Percentiles rank a stretch among this genome's conserved stretches.
Conservation (phyloP, 2,888 invertebrate genomes). For the Alitta virens region DNA sequence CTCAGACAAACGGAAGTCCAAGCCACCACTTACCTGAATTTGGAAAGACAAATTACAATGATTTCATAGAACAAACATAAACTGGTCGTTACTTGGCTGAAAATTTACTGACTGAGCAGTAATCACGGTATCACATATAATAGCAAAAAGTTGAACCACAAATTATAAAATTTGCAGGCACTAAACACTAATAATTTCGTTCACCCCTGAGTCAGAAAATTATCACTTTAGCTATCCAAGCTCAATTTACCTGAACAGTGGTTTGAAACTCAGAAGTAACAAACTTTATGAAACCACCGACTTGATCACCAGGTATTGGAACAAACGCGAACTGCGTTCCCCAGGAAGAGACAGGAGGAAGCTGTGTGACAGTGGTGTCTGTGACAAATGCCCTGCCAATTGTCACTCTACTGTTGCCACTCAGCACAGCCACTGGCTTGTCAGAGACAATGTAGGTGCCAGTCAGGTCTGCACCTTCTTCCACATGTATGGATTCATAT, state of each 20-base stretch:
- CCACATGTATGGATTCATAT: neutral
- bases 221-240: no score
- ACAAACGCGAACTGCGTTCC: neutral
- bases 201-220: no score
- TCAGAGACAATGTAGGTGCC: neutral
- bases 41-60: no score
- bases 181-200: no score
- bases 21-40: neutral
- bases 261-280: neutral
- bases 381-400: neutral
- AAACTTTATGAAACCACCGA: neutral
- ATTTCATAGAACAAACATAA: no score
- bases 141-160: no score
- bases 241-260: neutral
- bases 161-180: no score
- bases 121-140: neutral
- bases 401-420: neutral
- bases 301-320: neutral
- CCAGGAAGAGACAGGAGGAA: neutral
- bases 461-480: neutral
- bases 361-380: neutral
- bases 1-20: neutral
- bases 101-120: neutral
- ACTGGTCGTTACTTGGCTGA: no score
- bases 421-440: neutral